Conservation (phyloP, 2,888 invertebrate species). For the Parasteatoda lunata region DNA sequence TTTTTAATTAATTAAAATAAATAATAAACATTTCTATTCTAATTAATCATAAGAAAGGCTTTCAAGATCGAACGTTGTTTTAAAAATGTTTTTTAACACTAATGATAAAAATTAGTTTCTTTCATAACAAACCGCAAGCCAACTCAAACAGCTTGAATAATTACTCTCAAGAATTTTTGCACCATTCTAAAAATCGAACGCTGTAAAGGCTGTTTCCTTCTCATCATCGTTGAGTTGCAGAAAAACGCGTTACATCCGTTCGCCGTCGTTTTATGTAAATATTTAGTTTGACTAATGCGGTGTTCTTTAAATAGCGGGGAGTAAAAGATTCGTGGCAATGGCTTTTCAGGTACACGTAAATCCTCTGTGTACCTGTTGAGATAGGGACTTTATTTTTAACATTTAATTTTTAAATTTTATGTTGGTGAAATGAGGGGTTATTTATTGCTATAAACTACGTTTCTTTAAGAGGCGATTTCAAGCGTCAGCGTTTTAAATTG, state of each 20-base stretch:
- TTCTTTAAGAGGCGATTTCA: too few species aligned
- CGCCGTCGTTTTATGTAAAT: constrained; percentile 12
- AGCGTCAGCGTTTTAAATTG: too few species aligned
- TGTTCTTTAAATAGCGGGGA: constrained; percentile 37
- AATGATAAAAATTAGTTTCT: too few species aligned
- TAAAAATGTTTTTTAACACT: too few species aligned
- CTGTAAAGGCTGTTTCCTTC: constrained; percentile 36
- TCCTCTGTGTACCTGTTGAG: not conserved
- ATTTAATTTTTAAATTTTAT: not conserved
- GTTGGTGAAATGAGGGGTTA: not conserved
- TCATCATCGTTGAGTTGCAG: not conserved
- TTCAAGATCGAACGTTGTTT: too few species aligned
- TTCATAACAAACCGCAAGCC: too few species aligned
- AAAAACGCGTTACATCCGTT: constrained; percentile 18
- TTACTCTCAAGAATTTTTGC: not conserved
- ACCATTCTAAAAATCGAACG: not conserved
- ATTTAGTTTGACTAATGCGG: constrained; percentile 46
- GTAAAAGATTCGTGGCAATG: not conserved
- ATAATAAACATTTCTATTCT: too few species aligned
- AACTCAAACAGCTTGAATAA: too few species aligned
- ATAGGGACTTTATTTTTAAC: not conserved
- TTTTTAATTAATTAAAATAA: too few species aligned
- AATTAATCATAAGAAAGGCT: too few species aligned
- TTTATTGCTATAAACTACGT: too few species aligned
- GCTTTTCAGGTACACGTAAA: not conserved